These are phyloP conservation scores for Spisula solida DNA, from an alignment of 2,888 invertebrate genomes.

Conservation along the genomic window DNA sequence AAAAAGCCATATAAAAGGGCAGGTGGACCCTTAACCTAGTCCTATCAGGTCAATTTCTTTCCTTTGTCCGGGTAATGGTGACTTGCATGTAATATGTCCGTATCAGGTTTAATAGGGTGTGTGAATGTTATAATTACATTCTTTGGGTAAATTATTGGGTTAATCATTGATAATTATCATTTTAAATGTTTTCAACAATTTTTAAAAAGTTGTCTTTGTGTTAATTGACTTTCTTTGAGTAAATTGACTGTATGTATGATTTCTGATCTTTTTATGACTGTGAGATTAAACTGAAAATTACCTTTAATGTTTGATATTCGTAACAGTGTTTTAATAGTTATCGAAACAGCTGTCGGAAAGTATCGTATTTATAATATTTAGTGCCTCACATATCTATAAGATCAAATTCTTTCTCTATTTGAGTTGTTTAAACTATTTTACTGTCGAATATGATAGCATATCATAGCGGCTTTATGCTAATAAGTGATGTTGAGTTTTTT, in stretches of 20 bases:
- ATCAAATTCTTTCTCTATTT: too few species aligned
- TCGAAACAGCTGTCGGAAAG: too few species aligned
- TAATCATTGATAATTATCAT: background rate
- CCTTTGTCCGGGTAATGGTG: background rate
- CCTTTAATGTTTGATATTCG: background rate
- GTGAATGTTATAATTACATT: background rate
- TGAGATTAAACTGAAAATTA: background rate
- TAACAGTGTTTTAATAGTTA: too few species aligned
- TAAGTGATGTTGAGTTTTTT: too few species aligned
- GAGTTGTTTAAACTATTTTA: too few species aligned
- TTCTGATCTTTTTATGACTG: background rate
- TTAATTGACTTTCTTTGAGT: background rate
- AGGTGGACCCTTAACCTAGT: background rate
- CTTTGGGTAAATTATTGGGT: conserved; percentile 5
- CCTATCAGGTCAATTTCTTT: background rate
- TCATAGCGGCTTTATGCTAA: too few species aligned
- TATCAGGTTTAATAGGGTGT: background rate
- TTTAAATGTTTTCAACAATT: too few species aligned
- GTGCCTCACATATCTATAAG: too few species aligned
- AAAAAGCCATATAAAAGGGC: background rate
- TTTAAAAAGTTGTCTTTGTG: background rate
- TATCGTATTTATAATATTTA: too few species aligned
- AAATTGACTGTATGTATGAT: background rate
- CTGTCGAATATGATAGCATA: too few species aligned
- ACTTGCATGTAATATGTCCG: background rate